Evolutionary conservation across 2,888 invertebrate genomes (phyloP).

Genomic region (Pristionchus maxplancki): DNA sequence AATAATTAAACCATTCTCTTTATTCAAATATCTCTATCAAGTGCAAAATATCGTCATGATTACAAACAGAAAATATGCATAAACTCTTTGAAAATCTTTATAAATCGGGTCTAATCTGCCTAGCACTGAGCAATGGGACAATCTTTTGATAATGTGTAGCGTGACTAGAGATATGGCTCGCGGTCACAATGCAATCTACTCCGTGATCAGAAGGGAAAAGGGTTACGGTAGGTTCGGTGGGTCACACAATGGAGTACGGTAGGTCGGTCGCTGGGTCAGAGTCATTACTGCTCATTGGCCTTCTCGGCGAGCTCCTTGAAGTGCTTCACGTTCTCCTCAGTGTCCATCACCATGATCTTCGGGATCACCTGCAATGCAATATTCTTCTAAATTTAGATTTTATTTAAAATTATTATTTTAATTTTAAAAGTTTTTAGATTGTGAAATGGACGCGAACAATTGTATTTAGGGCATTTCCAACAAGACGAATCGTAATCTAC

Average conservation of each 20-base stretch:
- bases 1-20: background rate
- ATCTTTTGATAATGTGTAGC: background rate
- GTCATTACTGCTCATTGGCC: background rate
- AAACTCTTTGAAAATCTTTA: background rate
- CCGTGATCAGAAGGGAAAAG: background rate
- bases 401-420: background rate
- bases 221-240: background rate
- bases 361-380: constrained; percentile 59
- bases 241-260: too few species aligned
- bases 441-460: too few species aligned
- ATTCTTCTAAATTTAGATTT: background rate
- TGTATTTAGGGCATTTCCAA: too few species aligned
- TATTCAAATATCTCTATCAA: background rate
- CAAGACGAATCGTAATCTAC: too few species aligned
- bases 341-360: constrained; percentile 68
- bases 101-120: background rate
- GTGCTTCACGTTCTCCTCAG: constrained; percentile 64
- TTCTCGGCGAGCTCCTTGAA: constrained; percentile 55
- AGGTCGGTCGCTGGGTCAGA: background rate
- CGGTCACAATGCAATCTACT: background rate
- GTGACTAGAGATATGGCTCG: constrained; percentile 32
- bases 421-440: too few species aligned
- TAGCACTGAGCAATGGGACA: constrained; percentile 15
- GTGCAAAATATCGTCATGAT: background rate
- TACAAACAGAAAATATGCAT: background rate